Percentiles rank a stretch among this genome's conserved stretches.
phyloP scores from a whole-genome alignment of 2,113 vertebrate species.

The Opisthocomus hoazin region DNA sequence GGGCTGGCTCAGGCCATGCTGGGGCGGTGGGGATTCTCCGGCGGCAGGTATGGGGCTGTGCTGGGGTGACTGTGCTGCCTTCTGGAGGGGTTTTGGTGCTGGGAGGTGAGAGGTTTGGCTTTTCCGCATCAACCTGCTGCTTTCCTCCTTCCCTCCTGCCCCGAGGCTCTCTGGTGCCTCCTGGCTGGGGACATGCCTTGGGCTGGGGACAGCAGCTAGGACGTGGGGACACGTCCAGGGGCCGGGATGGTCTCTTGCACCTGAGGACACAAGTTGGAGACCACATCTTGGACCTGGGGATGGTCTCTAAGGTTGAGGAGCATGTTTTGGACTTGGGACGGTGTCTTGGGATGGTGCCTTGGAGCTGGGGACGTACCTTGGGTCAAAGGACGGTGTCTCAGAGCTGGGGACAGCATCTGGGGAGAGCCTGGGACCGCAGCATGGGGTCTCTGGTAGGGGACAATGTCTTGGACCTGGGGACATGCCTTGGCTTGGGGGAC shows the following conservation, averaged over 20 bases:
- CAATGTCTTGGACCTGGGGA: not conserved
- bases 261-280: not conserved
- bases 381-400: not conserved
- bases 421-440: not conserved
- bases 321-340: too few species aligned
- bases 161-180: rapidly evolving
- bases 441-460: not conserved
- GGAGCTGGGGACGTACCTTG: not conserved
- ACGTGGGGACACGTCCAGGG: rapidly evolving
- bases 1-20: rapidly evolving
- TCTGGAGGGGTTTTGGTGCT: not conserved
- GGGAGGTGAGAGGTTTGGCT: not conserved
- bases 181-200: not conserved
- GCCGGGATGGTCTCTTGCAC: not conserved
- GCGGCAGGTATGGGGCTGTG: not conserved
- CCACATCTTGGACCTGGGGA: too few species aligned
- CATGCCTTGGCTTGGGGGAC: not conserved
- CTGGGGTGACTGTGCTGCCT: rapidly evolving
- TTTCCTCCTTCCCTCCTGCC: not conserved
- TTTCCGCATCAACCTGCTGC: not conserved
- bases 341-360: not conserved
- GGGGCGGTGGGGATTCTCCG: not conserved
- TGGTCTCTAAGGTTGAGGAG: too few species aligned
- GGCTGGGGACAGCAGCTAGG: not conserved
- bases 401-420: not conserved